Evolutionary conservation across 2,888 invertebrate species (phyloP).

Genomic region (Rosalia funebris): DNA sequence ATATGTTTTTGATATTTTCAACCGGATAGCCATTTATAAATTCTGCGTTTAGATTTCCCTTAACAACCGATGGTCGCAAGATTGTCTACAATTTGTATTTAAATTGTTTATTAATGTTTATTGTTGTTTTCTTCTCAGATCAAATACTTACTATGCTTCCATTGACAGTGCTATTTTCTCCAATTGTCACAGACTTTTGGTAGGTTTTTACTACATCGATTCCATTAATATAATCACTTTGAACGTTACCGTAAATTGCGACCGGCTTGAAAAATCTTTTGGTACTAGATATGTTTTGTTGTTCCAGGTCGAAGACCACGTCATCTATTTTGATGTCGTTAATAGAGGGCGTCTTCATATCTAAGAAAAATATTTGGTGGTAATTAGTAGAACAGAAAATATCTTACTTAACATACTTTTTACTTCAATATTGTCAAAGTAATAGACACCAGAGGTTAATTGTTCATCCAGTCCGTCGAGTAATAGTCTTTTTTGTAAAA

Average conservation of each 20-base stretch:
- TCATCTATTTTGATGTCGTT: conserved; percentile 54
- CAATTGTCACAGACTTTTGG: conserved; percentile 42
- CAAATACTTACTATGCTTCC: conserved; percentile 49
- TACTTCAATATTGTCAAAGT: conserved; percentile 50
- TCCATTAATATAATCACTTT: conserved; percentile 48
- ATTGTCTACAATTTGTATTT: conserved; percentile 47
- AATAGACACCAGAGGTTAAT: conserved; percentile 50
- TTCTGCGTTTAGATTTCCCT: conserved; percentile 51
- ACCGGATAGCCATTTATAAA: conserved; percentile 56
- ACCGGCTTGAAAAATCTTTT: conserved; percentile 54
- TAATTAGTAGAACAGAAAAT: neutral
- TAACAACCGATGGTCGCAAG: conserved; percentile 39
- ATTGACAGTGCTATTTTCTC: conserved; percentile 36
- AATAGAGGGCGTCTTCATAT: conserved; percentile 48
- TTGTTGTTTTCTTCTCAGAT: too few species aligned
- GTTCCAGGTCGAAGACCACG: conserved; percentile 55
- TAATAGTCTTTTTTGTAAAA: conserved; percentile 53
- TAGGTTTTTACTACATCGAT: conserved; percentile 47
- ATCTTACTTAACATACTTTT: conserved; percentile 43
- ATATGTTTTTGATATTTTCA: conserved; percentile 47
- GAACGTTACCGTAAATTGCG: conserved; percentile 48
- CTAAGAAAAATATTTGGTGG: conserved; percentile 41
- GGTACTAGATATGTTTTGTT: conserved; percentile 50
- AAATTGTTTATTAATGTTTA: neutral
- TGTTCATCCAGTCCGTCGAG: conserved; percentile 47